phyloP scores from a whole-genome alignment of 2,113 vertebrate species.

The Salvelinus namaycush region DNA sequence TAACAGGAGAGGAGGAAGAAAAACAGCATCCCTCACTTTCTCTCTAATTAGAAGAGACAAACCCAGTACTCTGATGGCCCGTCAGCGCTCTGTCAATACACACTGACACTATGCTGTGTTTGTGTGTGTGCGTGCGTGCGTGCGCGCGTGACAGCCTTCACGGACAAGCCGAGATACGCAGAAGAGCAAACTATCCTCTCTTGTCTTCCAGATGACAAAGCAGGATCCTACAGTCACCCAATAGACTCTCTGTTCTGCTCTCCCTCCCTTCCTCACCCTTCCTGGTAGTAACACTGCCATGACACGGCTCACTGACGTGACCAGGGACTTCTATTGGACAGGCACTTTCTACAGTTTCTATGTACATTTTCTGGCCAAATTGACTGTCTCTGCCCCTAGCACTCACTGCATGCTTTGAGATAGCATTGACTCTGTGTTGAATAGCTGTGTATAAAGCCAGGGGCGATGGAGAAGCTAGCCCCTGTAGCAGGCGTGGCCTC shows the following conservation, averaged over 20 bases:
- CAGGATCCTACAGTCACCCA: slow-evolving; percentile 39
- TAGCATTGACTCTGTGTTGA: slow-evolving; percentile 63
- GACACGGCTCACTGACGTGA: too few relatives aligned
- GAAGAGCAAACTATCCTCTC: slow-evolving; percentile 57
- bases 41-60: slow-evolving; percentile 73
- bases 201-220: slow-evolving; percentile 59
- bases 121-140: slow-evolving; percentile 6
- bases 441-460: slow-evolving; percentile 42
- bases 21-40: slow-evolving; percentile 51
- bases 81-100: slow-evolving; percentile 56
- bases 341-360: background rate
- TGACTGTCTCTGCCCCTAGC: slow-evolving; percentile 26
- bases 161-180: slow-evolving; percentile 53
- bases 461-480: slow-evolving; percentile 53
- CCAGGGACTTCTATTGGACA: too few relatives aligned
- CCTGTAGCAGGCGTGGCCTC: slow-evolving; percentile 55
- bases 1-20: slow-evolving; percentile 38
- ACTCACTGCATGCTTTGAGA: slow-evolving; percentile 54
- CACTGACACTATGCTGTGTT: slow-evolving; percentile 25
- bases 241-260: slow-evolving; percentile 39
- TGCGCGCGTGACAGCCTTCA: slow-evolving; percentile 3
- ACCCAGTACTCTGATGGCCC: slow-evolving; percentile 63
- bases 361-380: too few relatives aligned
- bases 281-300: background rate
- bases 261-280: background rate